Base-by-base conservation (phyloP, 2,113 vertebrate species). In the Atherinomorus stipes region DNA sequence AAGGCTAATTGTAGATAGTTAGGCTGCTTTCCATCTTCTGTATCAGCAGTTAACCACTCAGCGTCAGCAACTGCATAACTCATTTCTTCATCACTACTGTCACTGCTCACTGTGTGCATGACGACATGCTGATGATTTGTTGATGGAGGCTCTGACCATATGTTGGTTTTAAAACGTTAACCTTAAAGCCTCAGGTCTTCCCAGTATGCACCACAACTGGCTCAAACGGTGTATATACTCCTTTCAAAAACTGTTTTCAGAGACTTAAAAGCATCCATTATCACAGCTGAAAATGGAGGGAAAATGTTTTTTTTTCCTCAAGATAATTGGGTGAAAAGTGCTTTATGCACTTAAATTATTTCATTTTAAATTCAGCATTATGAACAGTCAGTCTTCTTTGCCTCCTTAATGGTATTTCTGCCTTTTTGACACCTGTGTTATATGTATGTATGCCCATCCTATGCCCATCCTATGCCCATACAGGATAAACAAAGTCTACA, bases 21-120 rank as follows among this genome's bases (percentile, higher is more conserved):
- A 80, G 85, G 78, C 83, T 86, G 88, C 80, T 89, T 85, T 68
- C 84, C 83, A 76, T 87, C 64, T 54, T 78, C 54, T 68, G 66
- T 78, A 19, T 87, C 84, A 64, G 81, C 81, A 83, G 63, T 91
- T 90, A 83, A 67, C 68, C 81, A 52, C 69, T 83, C 84, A 75
- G 61, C 84, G 76, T 85, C 86, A 58, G 31, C 76, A 65, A 56
- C 83, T 69, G 80, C 85, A 62, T 81, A 65, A 84, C 64, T 70
- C 87, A 88, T 89, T 60, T 44, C 74, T 67, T 68, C 89, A 86
- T 91, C 80, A 42, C 50, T 49, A 22, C 76, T 74, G 74, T 82
- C 72, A 62, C 56, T 53, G 21, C 77, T 76, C 68, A 80, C 82
- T 63, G 77, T 84, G 71, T 90, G 88, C 88, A 85, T 86, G 85